Percentiles rank a stretch among this genome's conserved stretches.
These are phyloP conservation scores for Rhinoraja longicauda DNA, from an alignment of 2,797 vertebrate genomes.

Conservation along the genomic window DNA sequence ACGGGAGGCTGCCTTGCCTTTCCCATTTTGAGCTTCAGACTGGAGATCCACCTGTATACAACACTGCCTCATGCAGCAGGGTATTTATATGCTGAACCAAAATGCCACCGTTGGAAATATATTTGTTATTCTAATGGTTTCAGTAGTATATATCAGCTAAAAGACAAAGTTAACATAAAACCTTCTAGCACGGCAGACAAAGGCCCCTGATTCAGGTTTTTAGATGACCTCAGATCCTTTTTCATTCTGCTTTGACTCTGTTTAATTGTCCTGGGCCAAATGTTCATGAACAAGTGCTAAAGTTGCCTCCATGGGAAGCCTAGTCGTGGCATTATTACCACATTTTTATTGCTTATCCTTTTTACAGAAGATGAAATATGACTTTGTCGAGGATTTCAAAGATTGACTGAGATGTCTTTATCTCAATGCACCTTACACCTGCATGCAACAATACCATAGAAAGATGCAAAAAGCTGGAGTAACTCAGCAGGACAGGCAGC, in stretches of 20 bases:
- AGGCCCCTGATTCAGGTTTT: slow-evolving; percentile 17
- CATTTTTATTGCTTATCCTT: too few relatives aligned
- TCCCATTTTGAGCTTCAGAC: slow-evolving; percentile 18
- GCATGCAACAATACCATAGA: too few relatives aligned
- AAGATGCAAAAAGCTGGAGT: too few relatives aligned
- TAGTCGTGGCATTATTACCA: neutral
- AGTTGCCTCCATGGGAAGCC: neutral
- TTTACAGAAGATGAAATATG: too few relatives aligned
- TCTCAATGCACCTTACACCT: too few relatives aligned
- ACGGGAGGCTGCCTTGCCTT: neutral
- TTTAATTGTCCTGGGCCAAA: neutral
- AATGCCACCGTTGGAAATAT: slow-evolving; percentile 25
- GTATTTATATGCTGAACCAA: slow-evolving; percentile 20
- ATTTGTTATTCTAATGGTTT: slow-evolving; percentile 34
- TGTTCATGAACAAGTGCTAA: neutral
- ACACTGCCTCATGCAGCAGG: neutral
- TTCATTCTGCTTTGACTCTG: slow-evolving; percentile 17
- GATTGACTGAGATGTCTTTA: too few relatives aligned
- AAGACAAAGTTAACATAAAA: neutral
- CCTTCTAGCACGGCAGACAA: neutral
- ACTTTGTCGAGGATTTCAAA: too few relatives aligned
- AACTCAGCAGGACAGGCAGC: too few relatives aligned
- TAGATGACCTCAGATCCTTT: slow-evolving; percentile 17
- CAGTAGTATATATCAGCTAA: slow-evolving; percentile 22
- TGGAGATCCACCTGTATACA: neutral